Evolutionary conservation across 1,140 invertebrate genomes (phyloP), one percentile per base, ranked within the genome.

Genomic region (Drosophila tropicalis): DNA sequence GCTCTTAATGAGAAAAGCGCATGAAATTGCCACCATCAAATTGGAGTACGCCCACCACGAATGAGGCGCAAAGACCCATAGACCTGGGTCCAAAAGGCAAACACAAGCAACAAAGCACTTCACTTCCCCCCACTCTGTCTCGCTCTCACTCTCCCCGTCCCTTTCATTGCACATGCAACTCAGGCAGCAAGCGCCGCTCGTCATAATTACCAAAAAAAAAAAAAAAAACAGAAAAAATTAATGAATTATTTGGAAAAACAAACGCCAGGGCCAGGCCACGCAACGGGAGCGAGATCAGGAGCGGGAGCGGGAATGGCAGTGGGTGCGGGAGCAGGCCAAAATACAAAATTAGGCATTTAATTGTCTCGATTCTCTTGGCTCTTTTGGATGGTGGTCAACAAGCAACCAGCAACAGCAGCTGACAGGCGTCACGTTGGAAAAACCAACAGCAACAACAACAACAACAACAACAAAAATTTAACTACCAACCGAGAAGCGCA

Each of bases 201-300:
- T 86, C 81, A 81, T 86, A 85, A 85, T 85, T 86, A 81, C 67
- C 76, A 40, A 62, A 79, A 61, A 70, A 39, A 29, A 72, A 47
- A 19, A 9, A 19, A n/a, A 29, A 55, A 82, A 62, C 78, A 79
- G 82, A 60, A 61, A 66, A 77, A 56, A 87, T 91, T 91, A 91
- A 91, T 91, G 90, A 91, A 91, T 91, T 91, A 91, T 91, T 91
- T 90, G 90, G 90, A 91, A 91, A 91, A 85, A 89, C 75, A 89
- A 85, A 87, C 72, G 79, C 76, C 80, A 82, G 61, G 29, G 5
- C 32, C 62, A 32, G 58, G 61, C 61, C 68, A 25, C 62, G 65
- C 29, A 51, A 62, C 22, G 54, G 41, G 41, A 54, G 41, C 39
- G 67, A 67, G n/a, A 51, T 55, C 9, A n/a, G 64, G 39, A 34